Conservation (phyloP, 2,113 vertebrate genomes). For the Paracanthobrama guichenoti region DNA sequence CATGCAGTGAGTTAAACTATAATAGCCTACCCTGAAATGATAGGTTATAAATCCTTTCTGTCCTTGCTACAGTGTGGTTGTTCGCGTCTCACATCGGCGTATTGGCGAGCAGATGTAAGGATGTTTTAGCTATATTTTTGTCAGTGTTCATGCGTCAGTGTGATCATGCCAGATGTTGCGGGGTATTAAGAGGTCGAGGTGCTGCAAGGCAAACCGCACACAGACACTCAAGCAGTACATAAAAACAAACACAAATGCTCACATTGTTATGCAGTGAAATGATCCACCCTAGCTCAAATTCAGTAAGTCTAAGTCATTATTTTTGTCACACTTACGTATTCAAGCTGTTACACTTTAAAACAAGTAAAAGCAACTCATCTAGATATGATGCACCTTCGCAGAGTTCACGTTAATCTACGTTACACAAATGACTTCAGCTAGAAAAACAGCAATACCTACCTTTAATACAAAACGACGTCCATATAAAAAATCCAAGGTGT, state of each 20-base stretch:
- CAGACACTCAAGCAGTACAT: slow-evolving; percentile 3
- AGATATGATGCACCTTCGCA: not conserved
- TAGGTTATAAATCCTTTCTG: not conserved
- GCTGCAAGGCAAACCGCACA: slow-evolving; percentile 9
- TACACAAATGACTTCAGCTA: not conserved
- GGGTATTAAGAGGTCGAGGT: slow-evolving; percentile 15
- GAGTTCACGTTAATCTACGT: not conserved
- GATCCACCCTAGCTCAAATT: not conserved
- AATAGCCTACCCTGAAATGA: not conserved
- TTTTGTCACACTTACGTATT: not conserved
- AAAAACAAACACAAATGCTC: slow-evolving; percentile 1
- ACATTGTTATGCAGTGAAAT: not conserved
- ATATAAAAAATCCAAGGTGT: slow-evolving; percentile 22
- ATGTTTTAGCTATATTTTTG: not conserved
- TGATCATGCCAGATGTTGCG: slow-evolving; percentile 25
- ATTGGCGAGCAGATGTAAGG: not conserved
- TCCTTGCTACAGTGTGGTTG: not conserved
- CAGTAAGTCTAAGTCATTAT: not conserved
- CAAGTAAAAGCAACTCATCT: not conserved
- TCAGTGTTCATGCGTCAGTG: slow-evolving; percentile 9
- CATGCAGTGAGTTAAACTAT: not conserved
- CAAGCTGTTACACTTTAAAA: not conserved
- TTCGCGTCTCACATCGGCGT: not conserved
- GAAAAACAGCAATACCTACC: not conserved
- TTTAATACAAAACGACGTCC: slow-evolving; percentile 48